phyloP scores from a whole-genome alignment of 2,113 vertebrate genomes.

The Gnathonemus echidnorhynchus region DNA sequence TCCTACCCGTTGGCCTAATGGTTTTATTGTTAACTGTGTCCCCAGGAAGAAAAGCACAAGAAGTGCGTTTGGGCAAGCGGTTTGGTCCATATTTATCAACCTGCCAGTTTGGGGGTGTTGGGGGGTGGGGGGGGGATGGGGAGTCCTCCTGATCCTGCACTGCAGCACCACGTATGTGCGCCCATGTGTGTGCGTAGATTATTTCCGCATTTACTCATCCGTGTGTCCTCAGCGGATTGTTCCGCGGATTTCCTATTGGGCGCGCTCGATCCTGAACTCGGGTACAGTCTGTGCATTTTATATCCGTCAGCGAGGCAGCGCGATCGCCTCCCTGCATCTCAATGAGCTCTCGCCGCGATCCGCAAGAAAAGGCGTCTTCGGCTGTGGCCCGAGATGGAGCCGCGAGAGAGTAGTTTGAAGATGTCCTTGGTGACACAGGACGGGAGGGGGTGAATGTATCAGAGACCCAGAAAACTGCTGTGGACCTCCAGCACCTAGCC shows the following conservation, averaged over 20 bases:
- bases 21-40: slow-evolving; percentile 30
- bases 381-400: neutral
- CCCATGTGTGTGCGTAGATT: neutral
- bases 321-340: neutral
- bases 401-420: neutral
- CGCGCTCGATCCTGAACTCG: neutral
- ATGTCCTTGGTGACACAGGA: slow-evolving; percentile 4
- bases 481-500: neutral
- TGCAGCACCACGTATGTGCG: neutral
- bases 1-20: slow-evolving; percentile 24
- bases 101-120: neutral
- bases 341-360: neutral
- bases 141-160: neutral
- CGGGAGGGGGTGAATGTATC: neutral
- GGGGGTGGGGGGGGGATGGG: too few relatives aligned
- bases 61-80: slow-evolving; percentile 34
- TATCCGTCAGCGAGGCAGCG: neutral
- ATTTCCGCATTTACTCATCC: neutral
- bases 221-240: neutral
- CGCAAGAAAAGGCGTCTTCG: neutral
- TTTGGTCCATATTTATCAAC: slow-evolving; percentile 13
- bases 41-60: slow-evolving; percentile 18
- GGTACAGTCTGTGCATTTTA: slow-evolving; percentile 6
- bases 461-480: neutral
- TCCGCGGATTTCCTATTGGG: neutral